Evolutionary conservation across 2,113 vertebrate species (phyloP).

Genomic region (Ranitomeya variabilis): DNA sequence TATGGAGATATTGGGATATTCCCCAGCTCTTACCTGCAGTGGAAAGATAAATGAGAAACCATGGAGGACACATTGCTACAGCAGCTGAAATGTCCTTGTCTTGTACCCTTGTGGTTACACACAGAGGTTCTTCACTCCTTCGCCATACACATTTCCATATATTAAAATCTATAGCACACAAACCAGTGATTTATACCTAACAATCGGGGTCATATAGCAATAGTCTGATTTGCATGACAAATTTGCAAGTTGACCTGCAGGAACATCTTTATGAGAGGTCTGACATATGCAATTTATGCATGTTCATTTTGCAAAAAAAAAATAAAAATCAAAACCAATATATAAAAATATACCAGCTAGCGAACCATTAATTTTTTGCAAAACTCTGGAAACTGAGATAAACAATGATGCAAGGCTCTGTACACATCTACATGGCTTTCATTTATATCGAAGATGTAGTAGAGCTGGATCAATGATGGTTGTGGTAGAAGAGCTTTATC

Average conservation of each 20-base stretch:
- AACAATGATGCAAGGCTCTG: not conserved
- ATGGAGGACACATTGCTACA: not conserved
- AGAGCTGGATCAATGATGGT: too few relatives aligned
- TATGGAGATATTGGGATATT: not conserved
- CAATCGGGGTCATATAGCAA: not conserved
- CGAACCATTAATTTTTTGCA: too few relatives aligned
- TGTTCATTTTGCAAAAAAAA: too few relatives aligned
- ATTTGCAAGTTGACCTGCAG: not conserved
- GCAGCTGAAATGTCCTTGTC: not conserved
- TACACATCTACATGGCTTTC: not conserved
- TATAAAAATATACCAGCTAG: too few relatives aligned
- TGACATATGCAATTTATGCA: too few relatives aligned
- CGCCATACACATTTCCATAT: not conserved
- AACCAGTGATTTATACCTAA: not conserved
- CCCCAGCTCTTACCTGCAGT: not conserved
- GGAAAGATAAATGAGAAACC: not conserved
- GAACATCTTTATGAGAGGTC: too few relatives aligned
- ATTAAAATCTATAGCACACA: not conserved
- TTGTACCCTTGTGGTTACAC: not conserved
- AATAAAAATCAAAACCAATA: not conserved
- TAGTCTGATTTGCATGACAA: not conserved
- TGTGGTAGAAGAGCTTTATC: too few relatives aligned
- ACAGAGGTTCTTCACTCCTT: not conserved
- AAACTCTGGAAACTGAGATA: not conserved
- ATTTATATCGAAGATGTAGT: too few relatives aligned